Evolutionary conservation across 2,113 vertebrate genomes (phyloP).

Genomic region (Apodemus speciosus): DNA sequence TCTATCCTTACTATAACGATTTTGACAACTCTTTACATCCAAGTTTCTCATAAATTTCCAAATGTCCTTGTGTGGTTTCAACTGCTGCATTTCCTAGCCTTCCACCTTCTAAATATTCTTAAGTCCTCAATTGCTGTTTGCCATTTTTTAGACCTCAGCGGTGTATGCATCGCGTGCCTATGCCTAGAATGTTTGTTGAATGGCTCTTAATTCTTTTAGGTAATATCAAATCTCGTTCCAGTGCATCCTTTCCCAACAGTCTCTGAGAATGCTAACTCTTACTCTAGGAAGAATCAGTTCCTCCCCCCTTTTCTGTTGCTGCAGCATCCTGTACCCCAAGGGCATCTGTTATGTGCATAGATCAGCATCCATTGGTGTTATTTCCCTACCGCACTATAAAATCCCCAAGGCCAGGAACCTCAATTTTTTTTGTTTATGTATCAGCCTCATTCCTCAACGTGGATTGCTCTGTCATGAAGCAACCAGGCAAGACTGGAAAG

Average conservation of each 20-base stretch:
- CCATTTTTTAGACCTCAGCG: not conserved
- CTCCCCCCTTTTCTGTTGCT: not conserved
- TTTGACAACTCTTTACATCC: not conserved
- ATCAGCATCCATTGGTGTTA: not conserved
- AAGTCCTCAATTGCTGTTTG: not conserved
- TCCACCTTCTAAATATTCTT: not conserved
- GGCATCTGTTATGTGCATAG: not conserved
- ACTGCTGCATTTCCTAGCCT: not conserved
- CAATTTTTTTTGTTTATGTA: not conserved
- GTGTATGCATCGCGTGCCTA: not conserved
- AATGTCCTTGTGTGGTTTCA: not conserved
- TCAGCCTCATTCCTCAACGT: not conserved
- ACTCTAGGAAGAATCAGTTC: not conserved
- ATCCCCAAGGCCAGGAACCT: not conserved
- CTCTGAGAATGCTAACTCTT: not conserved
- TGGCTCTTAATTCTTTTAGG: not conserved
- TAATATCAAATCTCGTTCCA: not conserved
- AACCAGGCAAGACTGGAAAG: not conserved
- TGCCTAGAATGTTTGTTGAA: not conserved
- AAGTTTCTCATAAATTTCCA: not conserved
- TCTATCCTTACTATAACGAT: not conserved
- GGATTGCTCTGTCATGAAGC: not conserved
- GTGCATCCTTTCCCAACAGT: not conserved
- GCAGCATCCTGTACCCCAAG: not conserved
- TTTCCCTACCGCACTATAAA: not conserved